These are phyloP conservation scores for Donacobius atricapilla DNA, from an alignment of 2,113 vertebrate genomes.

Conservation along the genomic window DNA sequence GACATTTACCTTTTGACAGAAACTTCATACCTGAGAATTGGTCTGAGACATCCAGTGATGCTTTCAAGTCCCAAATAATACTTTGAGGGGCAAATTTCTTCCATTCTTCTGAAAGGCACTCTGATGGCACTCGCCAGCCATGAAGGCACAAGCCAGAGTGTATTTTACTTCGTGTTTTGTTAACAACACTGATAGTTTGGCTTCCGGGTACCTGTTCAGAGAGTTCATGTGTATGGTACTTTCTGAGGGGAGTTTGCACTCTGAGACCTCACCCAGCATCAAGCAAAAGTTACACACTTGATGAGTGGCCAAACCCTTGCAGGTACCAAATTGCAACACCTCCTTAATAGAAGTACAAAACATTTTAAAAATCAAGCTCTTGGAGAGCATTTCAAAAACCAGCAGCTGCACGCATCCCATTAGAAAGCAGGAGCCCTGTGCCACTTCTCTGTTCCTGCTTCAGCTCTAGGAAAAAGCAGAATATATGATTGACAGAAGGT, in stretches of 20 bases:
- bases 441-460: background rate
- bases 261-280: background rate
- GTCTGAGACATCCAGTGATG: background rate
- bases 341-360: background rate
- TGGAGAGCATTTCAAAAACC: background rate
- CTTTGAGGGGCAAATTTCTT: background rate
- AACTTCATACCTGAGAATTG: background rate
- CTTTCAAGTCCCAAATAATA: background rate
- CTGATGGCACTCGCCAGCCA: background rate
- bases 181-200: background rate
- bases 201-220: background rate
- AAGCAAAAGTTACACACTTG: background rate
- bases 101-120: background rate
- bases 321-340: background rate
- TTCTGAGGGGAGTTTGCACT: background rate
- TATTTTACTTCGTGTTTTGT: background rate
- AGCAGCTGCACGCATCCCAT: background rate
- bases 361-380: background rate
- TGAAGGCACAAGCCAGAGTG: background rate
- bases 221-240: background rate
- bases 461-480: background rate
- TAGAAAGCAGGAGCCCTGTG: background rate
- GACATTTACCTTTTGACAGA: background rate
- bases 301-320: background rate
- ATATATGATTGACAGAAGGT: background rate